Base-by-base conservation (phyloP, 2,888 invertebrate species). In the Andrena dorsata region DNA sequence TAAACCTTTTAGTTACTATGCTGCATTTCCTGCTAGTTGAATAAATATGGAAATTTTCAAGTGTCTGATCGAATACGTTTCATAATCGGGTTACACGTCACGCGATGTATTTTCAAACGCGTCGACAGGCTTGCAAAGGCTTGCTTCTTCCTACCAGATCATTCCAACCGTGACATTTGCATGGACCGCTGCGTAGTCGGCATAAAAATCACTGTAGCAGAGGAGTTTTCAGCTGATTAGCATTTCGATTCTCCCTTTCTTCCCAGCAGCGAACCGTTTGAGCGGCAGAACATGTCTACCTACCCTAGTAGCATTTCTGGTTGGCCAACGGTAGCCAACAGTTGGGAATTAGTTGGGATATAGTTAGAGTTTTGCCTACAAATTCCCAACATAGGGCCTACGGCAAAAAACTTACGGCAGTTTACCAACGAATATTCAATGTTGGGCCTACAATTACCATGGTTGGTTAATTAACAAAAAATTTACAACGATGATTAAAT, bases 121-220 rank as follows among this genome's bases (percentile, higher is more conserved):
- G 30, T 58, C 58, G 16, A 58, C 30, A 30, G 16, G 58, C 26
- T 16, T 30, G 28, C 16, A 58, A 58, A 58, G 26, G 23, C 13
- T 28, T 58, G 26, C 58, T 58, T 58, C 58, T 26, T 28, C 58
- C 58, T 58, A 58, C 28, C 26, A 26, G 16, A 58, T 16, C 58
- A 58, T 58, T 58, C 28, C 58, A 58, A 28, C 16, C 28, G 58
- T 58, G 58, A 58, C 28, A 58, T 58, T 58, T 58, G 58, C 16
- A 28, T 58, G 6, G 28, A 58, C 28, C 58, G 7, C 1, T 58
- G 28, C 58, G 16, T 58, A 16, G 58, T 26, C 28, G 26, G 58
- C 13, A 58, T 58, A 58, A 28, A 58, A 58, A 28, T 28, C 58
- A 16, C 26, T 28, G 58, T 26, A 58, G 26, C 16, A 16, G 16